Base-by-base conservation (phyloP, 2,888 invertebrate species). In the Toxonevra muliebris region DNA sequence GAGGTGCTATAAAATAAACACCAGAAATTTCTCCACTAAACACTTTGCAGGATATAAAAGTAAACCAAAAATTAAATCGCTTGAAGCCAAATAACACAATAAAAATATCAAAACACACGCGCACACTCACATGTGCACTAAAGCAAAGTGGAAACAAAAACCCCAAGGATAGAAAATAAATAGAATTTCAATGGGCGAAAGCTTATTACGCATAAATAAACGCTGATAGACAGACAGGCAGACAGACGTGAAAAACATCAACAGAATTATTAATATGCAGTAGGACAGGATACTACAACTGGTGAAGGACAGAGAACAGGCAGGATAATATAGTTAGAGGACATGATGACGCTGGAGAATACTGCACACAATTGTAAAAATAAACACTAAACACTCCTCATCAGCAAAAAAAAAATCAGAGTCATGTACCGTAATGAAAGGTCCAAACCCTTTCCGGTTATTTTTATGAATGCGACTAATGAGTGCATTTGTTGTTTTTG, bases 191-290 rank as follows among this genome's bases (percentile, higher is more conserved):
- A 19, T 10, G 13, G 40, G 13, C 4, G 13, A 40, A 20, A 40
- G 57, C 57, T 57, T 57, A 57, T 57, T 57, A 57, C 41, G 30
- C 57, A 30, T 2, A 57, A 57, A 57, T 20, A 57, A 57, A 20
- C 40, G 30, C 15, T 5, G 57, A 30, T 7, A 30, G 30, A 30
- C 30, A 30, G 30, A 30, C 30, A 30, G 30, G 3, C 30, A 4
- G 30, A 7, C 30, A 30, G 30, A 30, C 30, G 30, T 30, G 30
- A 30, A 30, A 30, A 57, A 57, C 57, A 40, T n/a, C 57, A 57
- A 30, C 57, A 40, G 57, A 57, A 57, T 57, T 20, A 40, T 40
- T 57, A 57, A 57, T 57, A 30, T 11, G 53, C 48, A 15, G 53
- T 3, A 17, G 53, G n/a, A 17, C 40, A 17, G 53, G n/a, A 17